Evolutionary conservation across 2,888 invertebrate genomes (phyloP).

Genomic region (Synanthedon andrenaeformis): DNA sequence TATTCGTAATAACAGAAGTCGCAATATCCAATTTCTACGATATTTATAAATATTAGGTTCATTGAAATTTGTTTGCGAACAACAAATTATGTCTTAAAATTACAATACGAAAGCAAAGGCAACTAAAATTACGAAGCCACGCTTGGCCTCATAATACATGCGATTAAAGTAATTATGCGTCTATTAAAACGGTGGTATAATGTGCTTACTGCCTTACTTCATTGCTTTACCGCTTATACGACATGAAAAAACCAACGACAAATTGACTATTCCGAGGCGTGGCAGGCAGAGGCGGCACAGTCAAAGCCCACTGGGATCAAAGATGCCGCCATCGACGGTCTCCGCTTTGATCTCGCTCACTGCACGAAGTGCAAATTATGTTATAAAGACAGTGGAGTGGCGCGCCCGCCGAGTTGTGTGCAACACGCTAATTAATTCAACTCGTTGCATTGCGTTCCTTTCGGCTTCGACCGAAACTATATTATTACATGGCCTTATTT

Average conservation of each 20-base stretch:
- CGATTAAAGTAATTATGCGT: conserved; percentile 4
- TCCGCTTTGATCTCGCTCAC: conserved; percentile 65
- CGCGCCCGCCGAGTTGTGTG: conserved; percentile 47
- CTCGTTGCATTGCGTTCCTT: conserved; percentile 21
- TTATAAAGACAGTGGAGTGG: conserved; percentile 67
- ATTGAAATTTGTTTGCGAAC: no score
- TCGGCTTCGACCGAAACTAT: conserved; percentile 9
- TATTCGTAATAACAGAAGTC: no score
- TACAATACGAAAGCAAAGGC: no score
- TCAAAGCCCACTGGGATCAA: conserved; percentile 66
- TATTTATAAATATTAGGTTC: no score
- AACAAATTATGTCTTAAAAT: no score
- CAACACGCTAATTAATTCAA: conserved; percentile 60
- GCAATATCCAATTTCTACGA: no score
- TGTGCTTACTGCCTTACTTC: background rate
- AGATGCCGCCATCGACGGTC: conserved; percentile 62
- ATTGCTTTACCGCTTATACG: background rate
- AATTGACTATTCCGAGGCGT: conserved; percentile 66
- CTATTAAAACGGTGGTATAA: conserved; percentile 3
- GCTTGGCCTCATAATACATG: conserved; percentile 1
- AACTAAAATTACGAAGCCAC: conserved; percentile 1
- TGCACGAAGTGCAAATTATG: conserved; percentile 72
- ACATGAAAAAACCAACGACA: conserved; percentile 43
- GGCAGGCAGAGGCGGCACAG: conserved; percentile 57
- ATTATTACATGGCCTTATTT: background rate